A percentile compares a stretch with the other conserved stretches of the same genome.
Evolutionary conservation across 2,888 invertebrate species (phyloP).

Genomic region (Caenorhabditis zanzibari): DNA sequence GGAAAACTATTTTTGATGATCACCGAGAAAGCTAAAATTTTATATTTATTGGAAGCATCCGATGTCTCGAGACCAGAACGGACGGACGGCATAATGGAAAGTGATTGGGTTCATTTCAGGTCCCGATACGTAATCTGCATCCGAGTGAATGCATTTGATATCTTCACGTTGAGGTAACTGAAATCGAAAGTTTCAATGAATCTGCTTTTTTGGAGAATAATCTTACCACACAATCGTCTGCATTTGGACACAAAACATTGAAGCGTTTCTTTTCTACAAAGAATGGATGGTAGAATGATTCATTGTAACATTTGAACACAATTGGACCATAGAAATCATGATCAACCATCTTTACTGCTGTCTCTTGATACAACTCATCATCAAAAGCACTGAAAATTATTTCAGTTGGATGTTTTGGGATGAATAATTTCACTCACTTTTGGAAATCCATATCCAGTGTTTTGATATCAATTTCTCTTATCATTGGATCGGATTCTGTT

Average conservation of each 20-base stretch:
- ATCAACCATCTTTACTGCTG: slow-evolving; percentile 14
- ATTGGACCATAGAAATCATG: slow-evolving; percentile 44
- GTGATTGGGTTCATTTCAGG: slow-evolving; percentile 52
- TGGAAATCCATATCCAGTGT: slow-evolving; percentile 42
- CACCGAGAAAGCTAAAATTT: too few species aligned
- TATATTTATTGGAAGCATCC: slow-evolving; percentile 51
- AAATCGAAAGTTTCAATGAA: too few species aligned
- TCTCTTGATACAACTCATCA: neutral
- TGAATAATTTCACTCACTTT: slow-evolving; percentile 30
- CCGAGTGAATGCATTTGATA: slow-evolving; percentile 51
- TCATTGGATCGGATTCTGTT: slow-evolving; percentile 30
- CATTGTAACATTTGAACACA: slow-evolving; percentile 60
- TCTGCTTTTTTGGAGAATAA: too few species aligned
- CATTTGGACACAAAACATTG: slow-evolving; percentile 48
- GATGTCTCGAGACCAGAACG: slow-evolving; percentile 33
- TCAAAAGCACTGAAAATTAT: slow-evolving; percentile 20
- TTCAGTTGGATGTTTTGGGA: neutral
- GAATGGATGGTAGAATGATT: slow-evolving; percentile 33
- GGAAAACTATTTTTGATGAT: too few species aligned
- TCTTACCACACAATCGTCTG: slow-evolving; percentile 35
- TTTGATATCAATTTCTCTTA: slow-evolving; percentile 39
- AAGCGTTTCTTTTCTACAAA: slow-evolving; percentile 20
- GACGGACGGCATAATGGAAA: slow-evolving; percentile 27
- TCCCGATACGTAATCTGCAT: slow-evolving; percentile 52
- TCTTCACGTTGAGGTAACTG: slow-evolving; percentile 48